phyloP scores from a whole-genome alignment of 1,140 invertebrate genomes.

The Agraylea sexmaculata region DNA sequence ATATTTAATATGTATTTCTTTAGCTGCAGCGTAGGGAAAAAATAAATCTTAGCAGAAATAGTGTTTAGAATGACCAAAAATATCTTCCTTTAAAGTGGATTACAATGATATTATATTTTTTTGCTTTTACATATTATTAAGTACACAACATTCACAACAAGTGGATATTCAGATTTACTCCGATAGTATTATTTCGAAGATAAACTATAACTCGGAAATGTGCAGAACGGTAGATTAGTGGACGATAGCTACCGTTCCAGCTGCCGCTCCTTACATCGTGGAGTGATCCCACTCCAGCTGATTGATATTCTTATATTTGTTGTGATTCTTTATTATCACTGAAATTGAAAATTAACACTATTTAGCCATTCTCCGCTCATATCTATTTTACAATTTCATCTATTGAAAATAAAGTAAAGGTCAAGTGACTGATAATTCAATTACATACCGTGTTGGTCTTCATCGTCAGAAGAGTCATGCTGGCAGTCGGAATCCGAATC shows the following conservation, averaged over 20 bases:
- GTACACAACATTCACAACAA: conserved; percentile 22
- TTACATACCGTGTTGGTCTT: conserved; percentile 51
- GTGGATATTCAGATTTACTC: conserved; percentile 6
- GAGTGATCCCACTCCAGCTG: conserved; percentile 60
- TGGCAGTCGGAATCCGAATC: conserved; percentile 53
- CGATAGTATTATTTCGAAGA: conserved; percentile 6
- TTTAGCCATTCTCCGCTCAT: conserved; percentile 12
- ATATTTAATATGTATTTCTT: too few relatives aligned
- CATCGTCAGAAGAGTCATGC: conserved; percentile 48
- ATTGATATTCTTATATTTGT: conserved; percentile 54
- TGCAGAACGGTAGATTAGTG: conserved; percentile 6
- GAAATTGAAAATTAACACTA: conserved; percentile 16
- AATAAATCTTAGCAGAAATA: too few relatives aligned
- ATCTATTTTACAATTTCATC: conserved; percentile 21
- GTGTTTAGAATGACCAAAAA: too few relatives aligned
- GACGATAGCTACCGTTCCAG: conserved; percentile 23
- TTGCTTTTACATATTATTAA: too few relatives aligned
- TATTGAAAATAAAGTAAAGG: not conserved
- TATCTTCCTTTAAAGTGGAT: too few relatives aligned
- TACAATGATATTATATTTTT: too few relatives aligned
- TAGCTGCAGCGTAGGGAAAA: too few relatives aligned
- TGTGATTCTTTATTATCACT: conserved; percentile 36
- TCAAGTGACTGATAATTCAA: conserved; percentile 6
- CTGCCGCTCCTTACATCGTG: conserved; percentile 44
- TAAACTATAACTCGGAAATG: too few relatives aligned